Conservation (phyloP, 2,797 vertebrate species). For the Carapus acus region DNA sequence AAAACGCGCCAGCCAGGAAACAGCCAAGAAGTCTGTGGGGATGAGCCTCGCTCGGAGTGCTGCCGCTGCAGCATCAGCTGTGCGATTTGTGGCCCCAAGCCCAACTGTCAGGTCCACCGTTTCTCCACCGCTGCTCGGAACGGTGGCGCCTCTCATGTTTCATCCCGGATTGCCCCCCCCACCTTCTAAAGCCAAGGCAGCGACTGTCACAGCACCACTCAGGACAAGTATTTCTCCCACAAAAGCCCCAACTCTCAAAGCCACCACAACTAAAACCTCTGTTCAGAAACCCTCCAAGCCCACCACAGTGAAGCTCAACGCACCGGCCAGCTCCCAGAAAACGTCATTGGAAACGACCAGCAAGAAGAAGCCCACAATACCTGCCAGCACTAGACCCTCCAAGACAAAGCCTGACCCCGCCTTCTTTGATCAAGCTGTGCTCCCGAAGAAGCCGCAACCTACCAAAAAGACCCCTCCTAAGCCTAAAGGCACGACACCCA, state of each 20-base stretch:
- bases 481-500: constrained; percentile 54
- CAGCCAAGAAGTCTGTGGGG: constrained; percentile 58
- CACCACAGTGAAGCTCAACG: constrained; percentile 50
- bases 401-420: constrained; percentile 50
- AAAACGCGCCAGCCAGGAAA: constrained; percentile 45
- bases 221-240: constrained; percentile 49
- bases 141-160: constrained; percentile 48
- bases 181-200: constrained; percentile 45
- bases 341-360: constrained; percentile 25
- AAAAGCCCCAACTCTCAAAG: constrained; percentile 13
- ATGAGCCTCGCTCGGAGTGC: constrained; percentile 61
- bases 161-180: constrained; percentile 49
- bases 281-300: constrained; percentile 33
- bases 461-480: constrained; percentile 59
- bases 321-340: constrained; percentile 48
- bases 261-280: not conserved
- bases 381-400: constrained; percentile 60
- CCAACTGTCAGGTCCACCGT: constrained; percentile 54
- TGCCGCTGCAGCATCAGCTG: constrained; percentile 65
- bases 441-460: constrained; percentile 56
- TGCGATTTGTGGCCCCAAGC: constrained; percentile 54
- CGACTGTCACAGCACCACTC: constrained; percentile 65
- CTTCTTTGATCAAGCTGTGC: constrained; percentile 43
- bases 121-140: constrained; percentile 40
- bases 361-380: constrained; percentile 58